Evolutionary conservation across 2,797 vertebrate species (phyloP).

Genomic region (Emydoidea blandingii): DNA sequence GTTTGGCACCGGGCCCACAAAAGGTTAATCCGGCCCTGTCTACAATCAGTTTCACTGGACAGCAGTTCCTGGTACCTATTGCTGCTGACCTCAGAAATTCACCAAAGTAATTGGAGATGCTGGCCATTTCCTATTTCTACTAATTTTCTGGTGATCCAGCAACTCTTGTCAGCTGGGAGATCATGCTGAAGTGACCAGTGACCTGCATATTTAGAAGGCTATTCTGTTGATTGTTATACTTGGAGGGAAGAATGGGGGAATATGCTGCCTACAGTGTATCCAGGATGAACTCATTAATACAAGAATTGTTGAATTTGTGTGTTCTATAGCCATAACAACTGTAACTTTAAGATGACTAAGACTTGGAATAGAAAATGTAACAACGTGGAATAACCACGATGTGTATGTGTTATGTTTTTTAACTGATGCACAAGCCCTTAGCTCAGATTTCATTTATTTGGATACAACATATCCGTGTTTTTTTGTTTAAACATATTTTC

Average conservation of each 20-base stretch:
- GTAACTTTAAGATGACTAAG: neutral
- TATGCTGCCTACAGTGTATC: neutral
- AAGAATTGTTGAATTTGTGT: neutral
- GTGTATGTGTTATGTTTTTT: neutral
- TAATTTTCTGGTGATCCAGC: neutral
- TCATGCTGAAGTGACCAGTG: neutral
- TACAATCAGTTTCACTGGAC: neutral
- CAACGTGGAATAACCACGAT: neutral
- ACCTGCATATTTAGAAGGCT: neutral
- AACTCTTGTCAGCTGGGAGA: neutral
- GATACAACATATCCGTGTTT: neutral
- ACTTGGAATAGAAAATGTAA: constrained; percentile 22
- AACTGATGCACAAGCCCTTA: neutral
- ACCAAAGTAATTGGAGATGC: neutral
- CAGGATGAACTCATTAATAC: constrained; percentile 13
- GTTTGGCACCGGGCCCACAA: too few relatives aligned
- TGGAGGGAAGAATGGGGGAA: constrained; percentile 35
- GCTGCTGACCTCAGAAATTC: neutral
- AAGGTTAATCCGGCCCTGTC: too few relatives aligned
- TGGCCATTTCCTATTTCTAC: too few relatives aligned
- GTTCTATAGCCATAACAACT: neutral
- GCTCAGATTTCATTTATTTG: neutral
- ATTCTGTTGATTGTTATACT: neutral
- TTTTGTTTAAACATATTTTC: neutral
- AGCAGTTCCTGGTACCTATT: neutral